A percentile compares a stretch with the other conserved stretches of the same genome.
Conservation (phyloP, 2,113 vertebrate genomes). For the Porphyrio hochstetteri region DNA sequence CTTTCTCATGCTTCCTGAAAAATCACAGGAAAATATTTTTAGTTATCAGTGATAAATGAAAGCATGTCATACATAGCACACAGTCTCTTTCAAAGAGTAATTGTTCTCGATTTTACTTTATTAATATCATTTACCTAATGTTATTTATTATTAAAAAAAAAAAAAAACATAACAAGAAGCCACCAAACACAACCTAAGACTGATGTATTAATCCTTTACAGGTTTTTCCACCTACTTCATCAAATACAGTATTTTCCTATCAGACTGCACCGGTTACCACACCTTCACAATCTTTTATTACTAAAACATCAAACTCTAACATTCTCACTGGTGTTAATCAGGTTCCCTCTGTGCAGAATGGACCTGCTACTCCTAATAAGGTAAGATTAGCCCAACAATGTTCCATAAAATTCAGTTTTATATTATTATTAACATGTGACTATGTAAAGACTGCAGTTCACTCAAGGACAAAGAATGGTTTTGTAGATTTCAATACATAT, state of each 20-base stretch:
- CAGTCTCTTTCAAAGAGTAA: neutral
- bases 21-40: neutral
- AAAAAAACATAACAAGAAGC: neutral
- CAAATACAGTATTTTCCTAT: slow-evolving; percentile 76
- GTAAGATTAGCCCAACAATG: slow-evolving; percentile 60
- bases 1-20: neutral
- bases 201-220: slow-evolving; percentile 60
- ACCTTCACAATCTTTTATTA: slow-evolving; percentile 83
- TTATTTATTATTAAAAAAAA: neutral
- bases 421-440: neutral
- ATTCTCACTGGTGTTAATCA: slow-evolving; percentile 71
- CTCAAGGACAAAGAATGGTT: neutral
- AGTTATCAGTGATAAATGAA: neutral
- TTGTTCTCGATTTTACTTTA: neutral
- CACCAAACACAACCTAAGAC: neutral
- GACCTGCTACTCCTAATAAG: slow-evolving; percentile 80
- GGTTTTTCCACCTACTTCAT: slow-evolving; percentile 82
- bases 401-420: neutral
- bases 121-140: neutral
- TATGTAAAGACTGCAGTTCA: neutral
- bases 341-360: slow-evolving; percentile 81
- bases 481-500: neutral
- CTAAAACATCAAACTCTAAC: slow-evolving; percentile 71
- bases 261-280: slow-evolving; percentile 78
- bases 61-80: neutral